These are phyloP conservation scores for Podabrus alpinus DNA, from an alignment of 2,888 invertebrate genomes.

Conservation along the genomic window DNA sequence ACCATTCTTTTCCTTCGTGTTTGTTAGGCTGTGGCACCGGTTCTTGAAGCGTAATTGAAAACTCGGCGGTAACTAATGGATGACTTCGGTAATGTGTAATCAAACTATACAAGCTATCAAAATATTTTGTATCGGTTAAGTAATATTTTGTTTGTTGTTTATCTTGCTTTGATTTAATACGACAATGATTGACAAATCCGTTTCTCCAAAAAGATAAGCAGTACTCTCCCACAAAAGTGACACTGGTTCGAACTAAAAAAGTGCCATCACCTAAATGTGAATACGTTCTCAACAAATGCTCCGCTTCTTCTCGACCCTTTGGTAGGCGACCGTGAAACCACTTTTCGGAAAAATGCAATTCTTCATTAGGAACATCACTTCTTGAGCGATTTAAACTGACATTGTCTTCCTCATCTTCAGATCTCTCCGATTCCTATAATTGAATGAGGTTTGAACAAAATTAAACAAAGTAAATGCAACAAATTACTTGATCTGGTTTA, in stretches of 20 bases:
- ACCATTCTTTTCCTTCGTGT: conserved; percentile 94
- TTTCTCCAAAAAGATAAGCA: conserved; percentile 93
- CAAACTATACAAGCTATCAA: conserved; percentile 89
- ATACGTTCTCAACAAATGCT: conserved; percentile 74
- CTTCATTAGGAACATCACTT: conserved; percentile 78
- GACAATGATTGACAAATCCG: conserved; percentile 88
- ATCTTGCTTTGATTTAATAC: conserved; percentile 88
- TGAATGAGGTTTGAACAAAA: not conserved
- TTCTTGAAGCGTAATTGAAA: conserved; percentile 83
- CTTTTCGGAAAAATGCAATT: conserved; percentile 87
- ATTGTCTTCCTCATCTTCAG: conserved; percentile 56
- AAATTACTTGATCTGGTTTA: conserved; percentile 49
- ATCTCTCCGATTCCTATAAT: conserved; percentile 44
- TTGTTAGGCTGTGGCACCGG: conserved; percentile 95
- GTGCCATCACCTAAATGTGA: conserved; percentile 88
- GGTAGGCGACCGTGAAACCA: conserved; percentile 92
- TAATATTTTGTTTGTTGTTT: conserved; percentile 88
- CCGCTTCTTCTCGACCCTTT: conserved; percentile 80
- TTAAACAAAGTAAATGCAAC: not conserved
- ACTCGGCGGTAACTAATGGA: conserved; percentile 87
- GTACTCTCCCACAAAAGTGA: conserved; percentile 95
- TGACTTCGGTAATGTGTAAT: conserved; percentile 88
- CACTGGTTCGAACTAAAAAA: conserved; percentile 90
- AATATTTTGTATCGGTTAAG: conserved; percentile 83
- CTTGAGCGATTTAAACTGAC: conserved; percentile 59